These are phyloP conservation scores for Oryzias curvinotus DNA, from an alignment of 2,113 vertebrate genomes.

Conservation along the genomic window DNA sequence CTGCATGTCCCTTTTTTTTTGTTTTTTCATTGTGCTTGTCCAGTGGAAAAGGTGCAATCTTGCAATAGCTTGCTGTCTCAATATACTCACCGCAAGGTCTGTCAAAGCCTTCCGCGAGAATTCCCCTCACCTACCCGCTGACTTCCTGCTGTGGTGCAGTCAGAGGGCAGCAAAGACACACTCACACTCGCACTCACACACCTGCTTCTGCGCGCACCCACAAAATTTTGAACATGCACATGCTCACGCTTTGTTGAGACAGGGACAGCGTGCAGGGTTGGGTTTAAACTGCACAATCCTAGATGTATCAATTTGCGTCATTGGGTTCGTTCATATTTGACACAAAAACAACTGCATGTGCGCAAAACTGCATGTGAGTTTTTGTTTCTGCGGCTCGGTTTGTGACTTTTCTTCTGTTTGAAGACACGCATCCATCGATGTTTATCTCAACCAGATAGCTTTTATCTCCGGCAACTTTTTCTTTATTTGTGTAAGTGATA, in stretches of 20 bases:
- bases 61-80: constrained; percentile 59
- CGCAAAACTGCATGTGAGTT: constrained; percentile 9
- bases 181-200: constrained; percentile 46
- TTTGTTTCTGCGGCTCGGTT: constrained; percentile 29
- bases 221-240: constrained; percentile 32
- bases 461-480: not conserved
- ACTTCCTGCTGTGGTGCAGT: constrained; percentile 76
- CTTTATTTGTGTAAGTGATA: not conserved
- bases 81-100: constrained; percentile 61
- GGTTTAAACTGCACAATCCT: constrained; percentile 59
- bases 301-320: constrained; percentile 64
- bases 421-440: constrained; percentile 9
- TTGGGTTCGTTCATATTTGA: constrained; percentile 42
- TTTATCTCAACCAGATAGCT: constrained; percentile 13
- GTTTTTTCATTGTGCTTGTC: constrained; percentile 24
- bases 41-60: constrained; percentile 63
- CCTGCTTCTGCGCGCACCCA: constrained; percentile 32
- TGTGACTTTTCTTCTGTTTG: not conserved
- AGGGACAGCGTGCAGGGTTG: constrained; percentile 40
- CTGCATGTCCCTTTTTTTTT: not conserved
- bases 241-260: constrained; percentile 48
- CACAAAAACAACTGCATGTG: constrained; percentile 40
- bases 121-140: constrained; percentile 77
- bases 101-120: constrained; percentile 71
- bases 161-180: constrained; percentile 60